Conservation (phyloP, 37 sponge, comb jelly and placozoan genomes). For the Haliclona indistincta region DNA sequence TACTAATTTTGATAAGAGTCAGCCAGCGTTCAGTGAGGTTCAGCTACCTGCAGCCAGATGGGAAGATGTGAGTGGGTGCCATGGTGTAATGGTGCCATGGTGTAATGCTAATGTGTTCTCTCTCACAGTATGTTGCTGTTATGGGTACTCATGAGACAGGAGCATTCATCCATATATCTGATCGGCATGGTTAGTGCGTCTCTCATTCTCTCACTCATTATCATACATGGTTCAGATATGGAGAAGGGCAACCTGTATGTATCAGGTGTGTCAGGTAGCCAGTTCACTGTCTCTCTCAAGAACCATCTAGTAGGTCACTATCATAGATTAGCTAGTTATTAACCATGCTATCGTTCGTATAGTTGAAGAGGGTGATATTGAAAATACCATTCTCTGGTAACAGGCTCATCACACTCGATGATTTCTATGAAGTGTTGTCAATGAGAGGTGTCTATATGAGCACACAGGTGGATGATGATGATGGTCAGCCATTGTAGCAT, state of each 20-base stretch:
- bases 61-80: slow-evolving; percentile 42
- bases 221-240: background rate
- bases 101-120: background rate
- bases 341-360: too few species aligned
- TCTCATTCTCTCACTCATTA: background rate
- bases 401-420: slow-evolving; percentile 15
- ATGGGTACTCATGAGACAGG: slow-evolving; percentile 75
- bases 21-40: slow-evolving; percentile 34
- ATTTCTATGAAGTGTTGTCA: slow-evolving; percentile 74
- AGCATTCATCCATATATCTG: slow-evolving; percentile 67
- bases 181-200: slow-evolving; percentile 7
- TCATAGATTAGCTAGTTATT: background rate
- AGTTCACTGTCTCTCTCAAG: slow-evolving; percentile 55
- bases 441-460: slow-evolving; percentile 68
- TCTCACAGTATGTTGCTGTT: slow-evolving; percentile 38
- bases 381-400: too few species aligned
- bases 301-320: slow-evolving; percentile 44
- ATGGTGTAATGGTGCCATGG: background rate
- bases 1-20: slow-evolving; percentile 1
- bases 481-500: background rate
- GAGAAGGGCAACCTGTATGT: slow-evolving; percentile 43
- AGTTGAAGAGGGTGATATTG: too few species aligned
- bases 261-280: slow-evolving; percentile 34
- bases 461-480: slow-evolving; percentile 11
- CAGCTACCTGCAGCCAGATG: slow-evolving; percentile 56